Evolutionary conservation across 2,888 invertebrate genomes (phyloP), one percentile per base, ranked within the genome.

Genomic region (Epiblema foenella): DNA sequence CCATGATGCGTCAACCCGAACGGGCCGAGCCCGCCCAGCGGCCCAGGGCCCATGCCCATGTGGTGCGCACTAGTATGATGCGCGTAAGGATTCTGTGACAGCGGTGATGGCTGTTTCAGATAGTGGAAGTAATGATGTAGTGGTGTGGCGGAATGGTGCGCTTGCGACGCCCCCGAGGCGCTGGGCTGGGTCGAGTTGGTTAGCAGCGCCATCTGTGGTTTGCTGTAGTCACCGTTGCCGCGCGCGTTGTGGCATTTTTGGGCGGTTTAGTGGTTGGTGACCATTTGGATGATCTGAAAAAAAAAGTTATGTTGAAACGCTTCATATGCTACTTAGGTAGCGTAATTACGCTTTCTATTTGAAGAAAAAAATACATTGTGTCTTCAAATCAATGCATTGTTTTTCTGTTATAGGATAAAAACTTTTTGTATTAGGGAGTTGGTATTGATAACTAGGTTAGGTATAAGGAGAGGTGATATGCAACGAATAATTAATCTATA

Each of bases 71-170:
- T 87, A 37, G 91, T 87, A 75, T 90, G 93, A 74, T 90, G 93
- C 57, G 89, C 93, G 79, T 90, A 94, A 0, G 91, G 94, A 76
- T 90, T 94, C 83, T 91, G 93, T 2, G 93, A 87, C 33, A 94
- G 79, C 59, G 94, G 93, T 73, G 91, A 91, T 56, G 94, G 94
- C 79, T 93, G 94, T 84, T 94, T 94, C 81, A 94, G 85, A 77
- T 95, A 95, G 70, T 94, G 94, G 83, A 94, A 94, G 81, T 94
- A 94, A 78, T 94, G 94, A 69, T 93, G 94, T 5, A 93, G 85
- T 5, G 94, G 94, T 70, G 95, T 94, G 73, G 94, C 89, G 4
- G 95, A 89, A 74, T 94, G 91, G 74, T 90, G 93, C 52, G 91
- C 90, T 75, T 91, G 92, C 0, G 90, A 85, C 71, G 91, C 89